Conservation (phyloP, 2,113 vertebrate genomes). For the Drymodes brunneopygia region DNA sequence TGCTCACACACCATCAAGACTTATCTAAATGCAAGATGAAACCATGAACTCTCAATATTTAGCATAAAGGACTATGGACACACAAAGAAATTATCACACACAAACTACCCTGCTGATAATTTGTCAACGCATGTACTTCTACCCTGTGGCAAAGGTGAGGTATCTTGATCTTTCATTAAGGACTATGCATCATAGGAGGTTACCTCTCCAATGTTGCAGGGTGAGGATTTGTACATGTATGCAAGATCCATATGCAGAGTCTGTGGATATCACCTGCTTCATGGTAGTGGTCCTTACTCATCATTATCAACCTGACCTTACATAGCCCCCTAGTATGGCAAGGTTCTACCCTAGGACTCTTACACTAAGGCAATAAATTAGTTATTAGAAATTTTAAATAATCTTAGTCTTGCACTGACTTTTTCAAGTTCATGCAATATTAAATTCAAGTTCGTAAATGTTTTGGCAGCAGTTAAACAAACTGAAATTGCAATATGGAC, state of each 20-base stretch:
- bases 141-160: background rate
- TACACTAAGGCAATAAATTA: background rate
- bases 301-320: background rate
- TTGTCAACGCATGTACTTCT: background rate
- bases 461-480: background rate
- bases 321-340: background rate
- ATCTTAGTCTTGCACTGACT: background rate
- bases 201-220: background rate
- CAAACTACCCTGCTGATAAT: background rate
- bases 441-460: background rate
- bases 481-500: background rate
- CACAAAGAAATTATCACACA: background rate
- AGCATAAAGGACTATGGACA: background rate
- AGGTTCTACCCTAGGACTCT: background rate
- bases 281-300: background rate
- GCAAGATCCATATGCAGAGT: background rate
- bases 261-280: background rate
- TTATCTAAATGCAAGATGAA: background rate
- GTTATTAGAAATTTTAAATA: background rate
- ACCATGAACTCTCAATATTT: background rate
- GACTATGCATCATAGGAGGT: background rate
- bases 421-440: background rate
- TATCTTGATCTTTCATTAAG: background rate
- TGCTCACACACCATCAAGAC: background rate
- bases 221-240: rapidly evolving